Percentiles rank a stretch among this genome's conserved stretches.
These are phyloP conservation scores for Rhodeus uyekii DNA, from an alignment of 2,797 vertebrate genomes.

Conservation along the genomic window DNA sequence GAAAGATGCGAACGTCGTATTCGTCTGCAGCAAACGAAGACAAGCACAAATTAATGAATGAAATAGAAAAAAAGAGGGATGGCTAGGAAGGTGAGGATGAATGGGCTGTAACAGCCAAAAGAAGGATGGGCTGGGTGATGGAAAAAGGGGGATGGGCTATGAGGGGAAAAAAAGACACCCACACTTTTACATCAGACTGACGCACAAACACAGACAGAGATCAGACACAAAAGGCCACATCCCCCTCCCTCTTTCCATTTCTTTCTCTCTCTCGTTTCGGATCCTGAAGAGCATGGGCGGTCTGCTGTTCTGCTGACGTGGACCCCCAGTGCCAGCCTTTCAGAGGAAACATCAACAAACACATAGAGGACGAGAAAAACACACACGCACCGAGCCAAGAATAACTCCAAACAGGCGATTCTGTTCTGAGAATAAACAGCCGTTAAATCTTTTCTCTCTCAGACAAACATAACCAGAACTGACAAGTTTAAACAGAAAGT, in stretches of 20 bases:
- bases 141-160: neutral
- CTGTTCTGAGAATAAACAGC: constrained; percentile 62
- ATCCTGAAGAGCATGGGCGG: constrained; percentile 50
- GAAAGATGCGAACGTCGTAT: constrained; percentile 8
- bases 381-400: constrained; percentile 56
- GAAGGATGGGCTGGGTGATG: neutral
- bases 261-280: constrained; percentile 34
- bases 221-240: constrained; percentile 83
- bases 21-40: neutral
- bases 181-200: constrained; percentile 93
- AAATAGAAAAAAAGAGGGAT: neutral
- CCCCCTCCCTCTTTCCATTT: constrained; percentile 58
- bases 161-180: constrained; percentile 66
- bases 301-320: constrained; percentile 76
- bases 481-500: constrained; percentile 10
- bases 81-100: neutral
- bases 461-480: constrained; percentile 10
- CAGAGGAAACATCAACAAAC: constrained; percentile 69
- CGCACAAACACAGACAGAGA: constrained; percentile 80
- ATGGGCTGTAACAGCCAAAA: neutral
- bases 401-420: constrained; percentile 65
- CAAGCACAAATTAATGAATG: neutral
- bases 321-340: constrained; percentile 73
- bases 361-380: constrained; percentile 61
- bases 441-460: constrained; percentile 49